Evolutionary conservation across 2,797 vertebrate genomes (phyloP).

Genomic region (Hoplostethus atlanticus): DNA sequence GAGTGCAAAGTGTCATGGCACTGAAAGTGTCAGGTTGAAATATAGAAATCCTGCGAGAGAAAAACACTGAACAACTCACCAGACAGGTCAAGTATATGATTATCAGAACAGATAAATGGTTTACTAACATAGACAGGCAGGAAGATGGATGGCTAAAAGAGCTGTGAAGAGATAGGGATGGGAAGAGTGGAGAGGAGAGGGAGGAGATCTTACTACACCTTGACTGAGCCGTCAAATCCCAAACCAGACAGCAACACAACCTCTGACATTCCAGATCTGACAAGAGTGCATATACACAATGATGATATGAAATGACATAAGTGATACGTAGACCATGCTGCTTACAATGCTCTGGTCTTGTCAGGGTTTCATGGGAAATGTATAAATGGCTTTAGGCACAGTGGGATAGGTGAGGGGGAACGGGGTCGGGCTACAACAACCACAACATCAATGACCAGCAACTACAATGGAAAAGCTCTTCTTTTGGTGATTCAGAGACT

Average conservation of each 20-base stretch:
- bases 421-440: conserved; percentile 10
- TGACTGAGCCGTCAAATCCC: neutral
- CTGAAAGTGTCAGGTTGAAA: conserved; percentile 10
- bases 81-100: neutral
- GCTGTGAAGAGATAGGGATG: neutral
- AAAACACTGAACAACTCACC: conserved; percentile 3
- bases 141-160: conserved; percentile 1
- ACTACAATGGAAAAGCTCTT: conserved; percentile 19
- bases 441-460: neutral
- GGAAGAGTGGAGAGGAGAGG: neutral
- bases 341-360: neutral
- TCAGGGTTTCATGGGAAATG: neutral
- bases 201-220: conserved; percentile 5
- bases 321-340: neutral
- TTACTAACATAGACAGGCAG: conserved; percentile 18
- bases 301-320: neutral
- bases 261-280: conserved; percentile 4
- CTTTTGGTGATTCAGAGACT: conserved; percentile 50
- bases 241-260: conserved; percentile 4
- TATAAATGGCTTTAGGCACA: neutral
- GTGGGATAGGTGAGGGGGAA: neutral
- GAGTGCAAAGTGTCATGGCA: neutral
- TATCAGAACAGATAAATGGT: conserved; percentile 9
- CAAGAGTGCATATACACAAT: conserved; percentile 13
- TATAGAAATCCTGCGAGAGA: conserved; percentile 6